Evolutionary conservation across 2,888 invertebrate species (phyloP).

Genomic region (Tanypteryx hageni): DNA sequence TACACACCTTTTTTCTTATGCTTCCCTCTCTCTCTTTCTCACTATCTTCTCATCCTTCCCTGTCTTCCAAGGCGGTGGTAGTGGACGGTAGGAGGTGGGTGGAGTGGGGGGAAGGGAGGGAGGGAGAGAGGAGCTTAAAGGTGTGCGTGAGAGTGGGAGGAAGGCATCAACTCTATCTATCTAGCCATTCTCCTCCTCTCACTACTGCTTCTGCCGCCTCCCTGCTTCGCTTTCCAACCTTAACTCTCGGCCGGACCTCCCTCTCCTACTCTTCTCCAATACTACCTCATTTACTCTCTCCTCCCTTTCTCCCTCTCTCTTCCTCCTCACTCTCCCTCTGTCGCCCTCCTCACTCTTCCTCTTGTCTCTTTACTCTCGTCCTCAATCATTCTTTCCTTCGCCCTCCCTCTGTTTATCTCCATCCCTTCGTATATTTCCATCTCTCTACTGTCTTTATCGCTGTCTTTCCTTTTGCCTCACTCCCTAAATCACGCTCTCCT

Average conservation of each 20-base stretch:
- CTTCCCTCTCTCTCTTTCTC: neutral
- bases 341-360: too few species aligned
- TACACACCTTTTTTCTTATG: neutral
- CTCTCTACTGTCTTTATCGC: too few species aligned
- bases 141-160: neutral
- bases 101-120: neutral
- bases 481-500: neutral
- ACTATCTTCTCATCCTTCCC: neutral
- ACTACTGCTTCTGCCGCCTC: neutral
- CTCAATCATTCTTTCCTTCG: too few species aligned
- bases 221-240: neutral
- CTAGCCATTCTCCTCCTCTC: neutral
- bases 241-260: too few species aligned
- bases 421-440: too few species aligned
- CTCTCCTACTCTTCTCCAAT: too few species aligned
- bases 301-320: too few species aligned
- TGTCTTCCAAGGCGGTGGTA: neutral
- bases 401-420: too few species aligned
- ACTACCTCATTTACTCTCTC: too few species aligned
- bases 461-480: too few species aligned
- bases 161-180: constrained; percentile 20
- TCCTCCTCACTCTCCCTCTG: too few species aligned
- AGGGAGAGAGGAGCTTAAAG: neutral
- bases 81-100: neutral
- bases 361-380: too few species aligned